Evolutionary conservation across 2,888 invertebrate genomes (phyloP).

Genomic region (Stenurella melanura): DNA sequence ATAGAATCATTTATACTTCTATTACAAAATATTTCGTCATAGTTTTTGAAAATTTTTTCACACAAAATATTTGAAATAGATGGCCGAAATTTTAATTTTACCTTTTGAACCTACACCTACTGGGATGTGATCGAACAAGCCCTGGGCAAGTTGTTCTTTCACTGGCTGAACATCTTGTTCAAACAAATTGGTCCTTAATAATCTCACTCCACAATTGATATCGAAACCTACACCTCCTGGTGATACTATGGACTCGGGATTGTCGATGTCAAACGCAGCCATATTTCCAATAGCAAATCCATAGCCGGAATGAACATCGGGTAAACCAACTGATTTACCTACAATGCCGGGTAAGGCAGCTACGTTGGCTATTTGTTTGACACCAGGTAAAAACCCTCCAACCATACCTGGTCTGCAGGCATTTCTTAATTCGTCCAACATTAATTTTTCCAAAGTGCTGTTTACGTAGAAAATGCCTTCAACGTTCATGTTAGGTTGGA

Average conservation of each 20-base stretch:
- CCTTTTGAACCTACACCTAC: slow-evolving; percentile 99
- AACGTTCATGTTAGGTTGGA: slow-evolving; percentile 99
- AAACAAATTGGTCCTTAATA: slow-evolving; percentile 94
- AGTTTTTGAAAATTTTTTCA: not conserved
- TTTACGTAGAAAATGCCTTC: slow-evolving; percentile 99
- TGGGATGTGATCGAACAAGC: slow-evolving; percentile 98
- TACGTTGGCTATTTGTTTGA: slow-evolving; percentile 99
- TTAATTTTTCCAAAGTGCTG: slow-evolving; percentile 90
- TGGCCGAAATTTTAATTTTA: slow-evolving; percentile 36
- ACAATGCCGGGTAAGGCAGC: slow-evolving; percentile 99
- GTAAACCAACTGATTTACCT: slow-evolving; percentile 93
- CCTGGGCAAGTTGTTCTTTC: slow-evolving; percentile 97
- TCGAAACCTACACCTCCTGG: slow-evolving; percentile 96
- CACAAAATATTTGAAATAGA: not conserved
- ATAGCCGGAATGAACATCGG: slow-evolving; percentile 98
- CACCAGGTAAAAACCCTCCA: slow-evolving; percentile 98
- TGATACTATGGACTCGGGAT: slow-evolving; percentile 94
- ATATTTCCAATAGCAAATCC: slow-evolving; percentile 99
- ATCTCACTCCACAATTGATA: slow-evolving; percentile 95
- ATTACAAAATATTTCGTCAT: not conserved
- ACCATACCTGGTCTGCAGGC: slow-evolving; percentile 91
- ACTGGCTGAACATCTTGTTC: slow-evolving; percentile 95
- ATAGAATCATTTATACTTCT: no score
- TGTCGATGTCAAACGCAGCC: slow-evolving; percentile 97
- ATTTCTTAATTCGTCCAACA: slow-evolving; percentile 97